Conservation (phyloP, 2,797 vertebrate genomes). For the Hylomyscus alleni region DNA sequence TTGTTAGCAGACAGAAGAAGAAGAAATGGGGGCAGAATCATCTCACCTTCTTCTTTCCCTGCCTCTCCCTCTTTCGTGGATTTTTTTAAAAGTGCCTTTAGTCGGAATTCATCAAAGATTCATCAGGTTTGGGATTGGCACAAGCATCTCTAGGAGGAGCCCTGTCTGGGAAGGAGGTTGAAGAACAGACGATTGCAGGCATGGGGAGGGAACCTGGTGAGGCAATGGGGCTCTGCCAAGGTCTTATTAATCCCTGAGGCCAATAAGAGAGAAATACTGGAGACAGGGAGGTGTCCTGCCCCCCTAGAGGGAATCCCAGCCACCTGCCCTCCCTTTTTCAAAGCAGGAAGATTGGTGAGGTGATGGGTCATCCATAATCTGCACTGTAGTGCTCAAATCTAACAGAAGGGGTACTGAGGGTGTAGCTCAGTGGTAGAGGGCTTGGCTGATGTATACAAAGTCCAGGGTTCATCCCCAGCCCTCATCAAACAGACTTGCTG, state of each 20-base stretch:
- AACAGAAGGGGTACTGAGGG: neutral
- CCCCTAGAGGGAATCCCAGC: neutral
- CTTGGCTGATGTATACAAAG: neutral
- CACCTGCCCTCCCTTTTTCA: neutral
- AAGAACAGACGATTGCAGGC: neutral
- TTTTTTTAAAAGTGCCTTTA: slow-evolving; percentile 77
- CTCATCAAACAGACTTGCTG: neutral
- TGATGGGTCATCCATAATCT: accelerated
- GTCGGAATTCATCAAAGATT: slow-evolving; percentile 81
- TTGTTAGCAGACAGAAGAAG: accelerated
- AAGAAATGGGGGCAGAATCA: neutral
- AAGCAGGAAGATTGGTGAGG: too few species aligned
- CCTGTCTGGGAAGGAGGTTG: neutral
- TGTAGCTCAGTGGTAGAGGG: neutral
- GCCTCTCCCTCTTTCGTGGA: slow-evolving; percentile 65
- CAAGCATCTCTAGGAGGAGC: slow-evolving; percentile 31
- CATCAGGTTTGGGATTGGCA: slow-evolving; percentile 76
- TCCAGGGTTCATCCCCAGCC: neutral
- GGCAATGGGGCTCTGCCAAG: neutral
- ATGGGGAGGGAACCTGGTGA: accelerated
- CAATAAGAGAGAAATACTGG: accelerated
- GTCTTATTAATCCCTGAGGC: neutral
- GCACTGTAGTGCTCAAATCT: neutral
- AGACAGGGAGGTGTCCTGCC: neutral
- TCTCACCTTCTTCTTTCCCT: neutral